Evolutionary conservation across 2,113 vertebrate species (phyloP).

Genomic region (Plestiodon gilberti): DNA sequence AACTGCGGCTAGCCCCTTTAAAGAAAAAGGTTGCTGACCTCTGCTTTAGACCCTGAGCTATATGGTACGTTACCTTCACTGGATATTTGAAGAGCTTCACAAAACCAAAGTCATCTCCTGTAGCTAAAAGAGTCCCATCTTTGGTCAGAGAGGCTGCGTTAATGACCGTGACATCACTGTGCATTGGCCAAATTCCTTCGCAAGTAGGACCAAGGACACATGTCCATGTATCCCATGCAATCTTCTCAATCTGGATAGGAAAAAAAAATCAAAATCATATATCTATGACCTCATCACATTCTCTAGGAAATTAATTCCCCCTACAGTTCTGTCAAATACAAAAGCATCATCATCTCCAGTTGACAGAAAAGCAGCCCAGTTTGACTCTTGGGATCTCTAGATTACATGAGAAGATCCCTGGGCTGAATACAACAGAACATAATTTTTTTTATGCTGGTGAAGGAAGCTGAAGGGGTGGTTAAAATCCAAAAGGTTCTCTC

Average conservation of each 20-base stretch:
- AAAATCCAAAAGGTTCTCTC: no score
- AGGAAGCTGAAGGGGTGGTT: not conserved
- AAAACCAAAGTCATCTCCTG: conserved; percentile 94
- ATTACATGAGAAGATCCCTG: no score
- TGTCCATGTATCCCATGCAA: conserved; percentile 95
- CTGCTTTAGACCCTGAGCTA: not conserved
- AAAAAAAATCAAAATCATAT: not conserved
- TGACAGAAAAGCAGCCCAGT: not conserved
- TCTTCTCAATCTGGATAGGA: conserved; percentile 88
- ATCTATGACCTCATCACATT: not conserved
- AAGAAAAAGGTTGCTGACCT: no score
- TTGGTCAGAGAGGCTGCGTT: conserved; percentile 90
- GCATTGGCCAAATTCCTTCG: conserved; percentile 92
- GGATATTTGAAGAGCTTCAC: conserved; percentile 96
- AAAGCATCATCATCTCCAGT: not conserved
- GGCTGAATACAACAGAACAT: no score
- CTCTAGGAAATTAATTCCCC: not conserved
- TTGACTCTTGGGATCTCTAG: not conserved
- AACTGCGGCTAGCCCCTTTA: no score
- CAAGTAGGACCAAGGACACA: conserved; percentile 93
- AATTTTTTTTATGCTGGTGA: not conserved
- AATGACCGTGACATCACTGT: conserved; percentile 86
- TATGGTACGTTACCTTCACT: conserved; percentile 82
- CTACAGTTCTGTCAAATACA: not conserved
- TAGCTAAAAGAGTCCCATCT: conserved; percentile 88